Base-by-base conservation (phyloP, 2,113 vertebrate genomes). In the Thymallus thymallus region DNA sequence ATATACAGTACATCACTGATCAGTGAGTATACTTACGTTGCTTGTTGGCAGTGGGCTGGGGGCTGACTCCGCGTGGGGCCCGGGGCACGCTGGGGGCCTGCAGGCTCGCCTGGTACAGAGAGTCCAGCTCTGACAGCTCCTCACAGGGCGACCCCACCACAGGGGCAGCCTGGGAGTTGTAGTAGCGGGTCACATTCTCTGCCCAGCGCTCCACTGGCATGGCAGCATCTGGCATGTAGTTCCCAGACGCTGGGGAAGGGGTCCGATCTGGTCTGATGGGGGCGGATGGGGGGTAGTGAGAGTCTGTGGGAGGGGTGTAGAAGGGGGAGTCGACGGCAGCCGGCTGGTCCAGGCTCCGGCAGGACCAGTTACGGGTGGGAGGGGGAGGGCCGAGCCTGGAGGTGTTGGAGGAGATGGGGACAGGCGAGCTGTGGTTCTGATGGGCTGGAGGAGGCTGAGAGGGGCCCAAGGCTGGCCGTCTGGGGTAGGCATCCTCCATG, bases 41-140 rank as follows among this genome's bases (percentile, higher is more conserved):
- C 86, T 51, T 90, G 74, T 75, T 81, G 75, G 12, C 71, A 2
- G 29, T 56, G 0, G 83, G 79, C 46, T 83, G 89, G 23, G 86
- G 90, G 30, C 84, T 87, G 76, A 80, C 35, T 5, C 80, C 82
- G 0, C 62, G 48, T 55, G 68, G 66, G 51, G 76, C 76, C 88
- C 92, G 90, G 30, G 82, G 90, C 75, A 87, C 82, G 84, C 87
- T 90, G 85, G 91, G 92, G 93, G 94, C 94, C 89, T 92, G 94
- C 87, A 98, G 92, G 92, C 96, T 99, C 87, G 94, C 93, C 90
- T 97, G 95, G 89, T 96, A 98, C 80, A 99, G 94, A 78, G 94
- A 95, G 88, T 99, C 96, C 79, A 98, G 93, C 90, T 99, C 98
- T 63, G 95, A 95, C 78, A 95, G 89, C 86, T 98, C 96, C 82